Percentiles rank a stretch among this genome's conserved stretches.
These are phyloP conservation scores for Tachina grossa DNA, from an alignment of 2,888 invertebrate genomes.

Conservation along the genomic window DNA sequence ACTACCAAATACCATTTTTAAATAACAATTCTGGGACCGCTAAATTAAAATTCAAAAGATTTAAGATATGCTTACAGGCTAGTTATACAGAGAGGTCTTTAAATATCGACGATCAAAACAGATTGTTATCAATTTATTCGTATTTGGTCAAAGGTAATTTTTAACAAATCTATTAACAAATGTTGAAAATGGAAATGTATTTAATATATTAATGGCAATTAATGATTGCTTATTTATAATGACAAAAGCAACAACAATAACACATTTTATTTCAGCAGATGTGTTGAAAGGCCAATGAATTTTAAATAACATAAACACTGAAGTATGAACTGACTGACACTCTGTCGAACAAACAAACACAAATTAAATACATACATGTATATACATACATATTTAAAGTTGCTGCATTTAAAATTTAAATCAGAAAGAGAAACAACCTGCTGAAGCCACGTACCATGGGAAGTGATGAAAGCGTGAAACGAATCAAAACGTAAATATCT, in stretches of 20 bases:
- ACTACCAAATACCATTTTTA: constrained; percentile 49
- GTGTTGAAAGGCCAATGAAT: constrained; percentile 42
- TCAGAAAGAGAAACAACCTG: constrained; percentile 58
- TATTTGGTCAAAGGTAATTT: constrained; percentile 55
- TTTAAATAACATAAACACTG: constrained; percentile 24
- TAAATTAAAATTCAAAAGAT: constrained; percentile 73
- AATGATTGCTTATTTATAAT: constrained; percentile 48
- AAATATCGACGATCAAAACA: constrained; percentile 17
- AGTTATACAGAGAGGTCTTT: constrained; percentile 64
- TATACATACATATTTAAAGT: not conserved
- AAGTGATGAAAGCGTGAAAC: constrained; percentile 68
- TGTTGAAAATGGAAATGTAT: constrained; percentile 55
- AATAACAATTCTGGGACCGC: constrained; percentile 12
- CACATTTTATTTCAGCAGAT: constrained; percentile 35
- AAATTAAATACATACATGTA: not conserved
- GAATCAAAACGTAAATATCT: constrained; percentile 60
- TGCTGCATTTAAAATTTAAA: constrained; percentile 33
- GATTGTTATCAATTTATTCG: constrained; percentile 58
- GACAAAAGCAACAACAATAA: constrained; percentile 21
- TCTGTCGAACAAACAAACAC: constrained; percentile 23
- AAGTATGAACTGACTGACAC: not conserved
- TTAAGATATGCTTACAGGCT: constrained; percentile 79
- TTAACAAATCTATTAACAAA: constrained; percentile 66
- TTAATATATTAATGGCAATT: constrained; percentile 66
- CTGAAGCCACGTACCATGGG: constrained; percentile 66